Percentiles rank a stretch among this genome's conserved stretches.
These are phyloP conservation scores for Ancistrus triradiatus DNA, from an alignment of 2,113 vertebrate species.

Conservation along the genomic window DNA sequence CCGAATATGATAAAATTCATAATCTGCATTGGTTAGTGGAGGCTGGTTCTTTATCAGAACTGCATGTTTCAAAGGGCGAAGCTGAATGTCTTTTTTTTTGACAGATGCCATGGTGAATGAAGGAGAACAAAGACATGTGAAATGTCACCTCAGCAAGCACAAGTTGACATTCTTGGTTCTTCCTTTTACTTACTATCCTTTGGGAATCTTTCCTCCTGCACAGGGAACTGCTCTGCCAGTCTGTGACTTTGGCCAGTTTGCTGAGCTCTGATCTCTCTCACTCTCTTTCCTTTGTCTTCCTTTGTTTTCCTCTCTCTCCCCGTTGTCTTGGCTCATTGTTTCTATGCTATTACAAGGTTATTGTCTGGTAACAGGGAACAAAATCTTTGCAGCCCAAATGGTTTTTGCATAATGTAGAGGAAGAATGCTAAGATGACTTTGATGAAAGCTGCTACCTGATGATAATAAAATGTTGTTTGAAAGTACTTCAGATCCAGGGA, in stretches of 20 bases:
- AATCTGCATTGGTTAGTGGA: no score
- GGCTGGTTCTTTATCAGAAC: constrained; percentile 7
- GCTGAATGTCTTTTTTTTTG: constrained; percentile 18
- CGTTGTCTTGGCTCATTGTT: constrained; percentile 28
- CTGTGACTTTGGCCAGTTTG: constrained; percentile 29
- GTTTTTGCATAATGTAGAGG: constrained; percentile 31
- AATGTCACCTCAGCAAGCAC: constrained; percentile 35
- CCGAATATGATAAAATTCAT: no score
- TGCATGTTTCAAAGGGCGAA: constrained; percentile 17
- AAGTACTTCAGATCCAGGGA: constrained; percentile 21
- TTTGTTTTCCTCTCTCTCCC: constrained; percentile 9
- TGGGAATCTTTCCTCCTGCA: constrained; percentile 1
- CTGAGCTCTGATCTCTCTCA: constrained; percentile 16
- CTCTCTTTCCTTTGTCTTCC: constrained; percentile 2
- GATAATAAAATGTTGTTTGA: constrained; percentile 38
- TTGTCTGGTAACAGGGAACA: constrained; percentile 33
- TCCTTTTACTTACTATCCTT: constrained; percentile 22
- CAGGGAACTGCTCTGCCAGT: constrained; percentile 3
- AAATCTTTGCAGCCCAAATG: constrained; percentile 24
- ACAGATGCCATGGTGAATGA: constrained; percentile 15
- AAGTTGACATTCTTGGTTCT: constrained; percentile 11
- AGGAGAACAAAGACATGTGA: constrained; percentile 29
- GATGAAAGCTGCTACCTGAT: constrained; percentile 30
- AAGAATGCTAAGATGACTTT: constrained; percentile 19
- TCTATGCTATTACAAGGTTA: constrained; percentile 28